Evolutionary conservation across 2,888 invertebrate genomes (phyloP).

Genomic region (Acanthosepion esculentum): DNA sequence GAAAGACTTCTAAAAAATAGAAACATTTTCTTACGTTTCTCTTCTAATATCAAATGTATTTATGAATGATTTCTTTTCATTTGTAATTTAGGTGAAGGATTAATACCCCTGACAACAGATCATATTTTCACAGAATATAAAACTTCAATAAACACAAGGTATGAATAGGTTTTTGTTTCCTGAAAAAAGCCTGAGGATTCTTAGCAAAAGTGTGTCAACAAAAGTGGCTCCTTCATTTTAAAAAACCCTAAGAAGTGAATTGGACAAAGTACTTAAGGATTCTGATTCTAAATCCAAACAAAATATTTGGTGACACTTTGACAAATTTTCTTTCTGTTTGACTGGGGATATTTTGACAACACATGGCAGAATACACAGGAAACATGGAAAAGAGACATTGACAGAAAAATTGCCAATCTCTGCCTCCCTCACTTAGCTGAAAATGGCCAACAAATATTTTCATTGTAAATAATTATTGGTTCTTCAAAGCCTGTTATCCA

Average conservation of each 20-base stretch:
- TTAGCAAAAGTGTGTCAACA: neutral
- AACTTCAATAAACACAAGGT: neutral
- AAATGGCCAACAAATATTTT: no score
- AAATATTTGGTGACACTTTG: neutral
- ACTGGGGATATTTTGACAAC: neutral
- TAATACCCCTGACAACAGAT: neutral
- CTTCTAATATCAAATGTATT: neutral
- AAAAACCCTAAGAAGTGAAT: neutral
- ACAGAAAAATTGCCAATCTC: neutral
- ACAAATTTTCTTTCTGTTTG: neutral
- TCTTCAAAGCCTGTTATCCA: no score
- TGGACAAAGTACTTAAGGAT: neutral
- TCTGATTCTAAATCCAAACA: neutral
- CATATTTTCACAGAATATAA: neutral
- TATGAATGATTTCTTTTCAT: neutral
- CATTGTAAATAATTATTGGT: no score
- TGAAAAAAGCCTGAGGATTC: neutral
- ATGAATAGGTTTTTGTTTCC: neutral
- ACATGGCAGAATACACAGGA: neutral
- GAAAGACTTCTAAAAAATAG: no score
- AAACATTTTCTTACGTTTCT: neutral
- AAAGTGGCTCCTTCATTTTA: neutral
- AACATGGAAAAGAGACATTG: neutral
- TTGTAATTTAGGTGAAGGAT: neutral
- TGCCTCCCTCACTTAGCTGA: neutral